phyloP scores from a whole-genome alignment of 2,888 invertebrate genomes.

The Cepaea hortensis region DNA sequence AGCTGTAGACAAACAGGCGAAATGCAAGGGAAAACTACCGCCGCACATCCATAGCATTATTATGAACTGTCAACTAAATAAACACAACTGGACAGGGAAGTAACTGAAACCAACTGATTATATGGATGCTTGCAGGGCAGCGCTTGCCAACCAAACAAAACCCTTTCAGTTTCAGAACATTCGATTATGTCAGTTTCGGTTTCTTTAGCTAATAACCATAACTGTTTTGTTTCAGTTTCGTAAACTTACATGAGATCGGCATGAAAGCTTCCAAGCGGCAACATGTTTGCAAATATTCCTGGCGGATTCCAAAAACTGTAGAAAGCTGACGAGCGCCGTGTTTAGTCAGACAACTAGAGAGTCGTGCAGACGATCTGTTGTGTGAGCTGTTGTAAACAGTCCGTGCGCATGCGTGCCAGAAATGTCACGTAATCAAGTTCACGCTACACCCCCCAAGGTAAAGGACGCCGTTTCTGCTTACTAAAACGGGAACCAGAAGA shows the following conservation, averaged over 20 bases:
- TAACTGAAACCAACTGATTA: too few relatives aligned
- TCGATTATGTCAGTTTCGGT: too few relatives aligned
- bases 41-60: too few relatives aligned
- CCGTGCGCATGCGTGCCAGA: neutral
- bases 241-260: constrained; percentile 24
- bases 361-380: neutral
- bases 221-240: too few relatives aligned
- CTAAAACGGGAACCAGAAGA: neutral
- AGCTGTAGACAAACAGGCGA: too few relatives aligned
- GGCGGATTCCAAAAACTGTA: neutral
- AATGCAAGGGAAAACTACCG: too few relatives aligned
- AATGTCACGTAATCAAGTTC: neutral
- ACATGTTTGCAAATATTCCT: neutral
- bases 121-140: too few relatives aligned
- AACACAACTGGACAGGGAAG: too few relatives aligned
- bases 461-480: neutral
- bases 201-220: too few relatives aligned
- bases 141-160: too few relatives aligned
- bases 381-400: neutral
- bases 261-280: constrained; percentile 14
- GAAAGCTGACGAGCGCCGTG: neutral
- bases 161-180: too few relatives aligned
- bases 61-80: too few relatives aligned
- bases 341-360: neutral
- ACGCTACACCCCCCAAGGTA: neutral